Conservation (phyloP, 1,140 invertebrate genomes). For the Frieseomelitta varia region DNA sequence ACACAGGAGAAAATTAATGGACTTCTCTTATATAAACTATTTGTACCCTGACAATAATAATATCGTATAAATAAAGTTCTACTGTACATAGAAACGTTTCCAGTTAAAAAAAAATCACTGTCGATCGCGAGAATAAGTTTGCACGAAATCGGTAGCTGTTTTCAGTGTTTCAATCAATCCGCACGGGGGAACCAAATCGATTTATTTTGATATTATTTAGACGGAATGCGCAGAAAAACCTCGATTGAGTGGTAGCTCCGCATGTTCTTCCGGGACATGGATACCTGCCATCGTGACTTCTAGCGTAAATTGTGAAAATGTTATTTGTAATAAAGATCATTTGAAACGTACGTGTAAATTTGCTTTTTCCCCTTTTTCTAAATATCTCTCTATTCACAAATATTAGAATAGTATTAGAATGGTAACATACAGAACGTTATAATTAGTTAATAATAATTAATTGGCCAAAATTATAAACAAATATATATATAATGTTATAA, state of each 20-base stretch:
- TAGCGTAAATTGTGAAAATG: constrained; percentile 59
- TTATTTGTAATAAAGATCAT: constrained; percentile 68
- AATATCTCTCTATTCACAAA: background rate
- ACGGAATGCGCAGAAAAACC: background rate
- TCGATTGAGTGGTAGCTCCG: constrained; percentile 2
- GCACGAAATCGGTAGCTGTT: background rate
- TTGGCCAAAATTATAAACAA: too few species aligned
- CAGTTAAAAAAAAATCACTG: background rate
- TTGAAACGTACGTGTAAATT: background rate
- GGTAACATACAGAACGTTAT: too few species aligned
- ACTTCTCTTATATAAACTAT: too few species aligned
- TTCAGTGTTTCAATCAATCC: background rate
- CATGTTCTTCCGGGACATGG: constrained; percentile 16
- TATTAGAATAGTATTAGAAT: too few species aligned
- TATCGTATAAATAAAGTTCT: background rate
- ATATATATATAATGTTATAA: too few species aligned
- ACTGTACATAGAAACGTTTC: background rate
- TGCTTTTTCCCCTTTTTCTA: too few species aligned
- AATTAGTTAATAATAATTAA: too few species aligned
- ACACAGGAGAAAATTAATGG: too few species aligned
- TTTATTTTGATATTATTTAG: constrained; percentile 21
- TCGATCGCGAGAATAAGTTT: background rate
- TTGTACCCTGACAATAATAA: too few species aligned
- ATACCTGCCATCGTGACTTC: constrained; percentile 63
- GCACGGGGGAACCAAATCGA: background rate